Percentiles rank a stretch among this genome's conserved stretches.
These are phyloP conservation scores for Sebastes baramenuke DNA, from an alignment of 2,797 vertebrate species.

Conservation along the genomic window DNA sequence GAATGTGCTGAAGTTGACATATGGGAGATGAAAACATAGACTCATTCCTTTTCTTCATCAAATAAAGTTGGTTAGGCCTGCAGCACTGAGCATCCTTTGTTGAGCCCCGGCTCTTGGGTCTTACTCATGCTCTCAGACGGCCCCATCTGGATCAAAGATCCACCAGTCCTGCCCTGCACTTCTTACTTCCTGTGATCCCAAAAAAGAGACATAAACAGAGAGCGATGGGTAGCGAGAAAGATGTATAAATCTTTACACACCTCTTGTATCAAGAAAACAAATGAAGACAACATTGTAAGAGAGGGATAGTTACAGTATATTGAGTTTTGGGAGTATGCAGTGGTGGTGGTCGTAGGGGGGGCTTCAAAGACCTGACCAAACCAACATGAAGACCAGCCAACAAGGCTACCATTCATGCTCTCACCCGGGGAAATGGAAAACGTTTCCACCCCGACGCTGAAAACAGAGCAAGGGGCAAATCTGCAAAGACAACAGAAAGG, in stretches of 20 bases:
- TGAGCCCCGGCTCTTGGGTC: constrained; percentile 49
- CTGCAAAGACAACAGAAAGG: constrained; percentile 75
- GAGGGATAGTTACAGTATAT: not conserved
- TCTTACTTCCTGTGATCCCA: constrained; percentile 56
- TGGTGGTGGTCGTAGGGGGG: constrained; percentile 18
- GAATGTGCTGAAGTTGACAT: constrained; percentile 61
- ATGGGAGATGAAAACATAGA: constrained; percentile 54
- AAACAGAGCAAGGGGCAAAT: constrained; percentile 70
- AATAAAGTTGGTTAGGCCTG: constrained; percentile 43
- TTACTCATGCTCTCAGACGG: constrained; percentile 53
- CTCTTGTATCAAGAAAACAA: not conserved
- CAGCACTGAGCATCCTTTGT: constrained; percentile 78
- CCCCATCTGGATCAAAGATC: constrained; percentile 71
- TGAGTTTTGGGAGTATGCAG: constrained; percentile 7
- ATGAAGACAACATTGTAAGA: not conserved
- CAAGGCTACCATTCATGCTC: constrained; percentile 77
- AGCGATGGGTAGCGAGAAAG: not conserved
- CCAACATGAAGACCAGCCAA: constrained; percentile 56
- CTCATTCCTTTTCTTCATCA: constrained; percentile 49
- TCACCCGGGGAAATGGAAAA: constrained; percentile 66
- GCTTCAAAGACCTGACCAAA: constrained; percentile 49
- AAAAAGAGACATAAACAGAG: not conserved
- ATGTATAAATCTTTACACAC: not conserved
- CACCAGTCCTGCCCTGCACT: constrained; percentile 30
- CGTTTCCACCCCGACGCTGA: constrained; percentile 34